Conservation (phyloP, 1,140 invertebrate genomes). For the Drosophila asahinai region DNA sequence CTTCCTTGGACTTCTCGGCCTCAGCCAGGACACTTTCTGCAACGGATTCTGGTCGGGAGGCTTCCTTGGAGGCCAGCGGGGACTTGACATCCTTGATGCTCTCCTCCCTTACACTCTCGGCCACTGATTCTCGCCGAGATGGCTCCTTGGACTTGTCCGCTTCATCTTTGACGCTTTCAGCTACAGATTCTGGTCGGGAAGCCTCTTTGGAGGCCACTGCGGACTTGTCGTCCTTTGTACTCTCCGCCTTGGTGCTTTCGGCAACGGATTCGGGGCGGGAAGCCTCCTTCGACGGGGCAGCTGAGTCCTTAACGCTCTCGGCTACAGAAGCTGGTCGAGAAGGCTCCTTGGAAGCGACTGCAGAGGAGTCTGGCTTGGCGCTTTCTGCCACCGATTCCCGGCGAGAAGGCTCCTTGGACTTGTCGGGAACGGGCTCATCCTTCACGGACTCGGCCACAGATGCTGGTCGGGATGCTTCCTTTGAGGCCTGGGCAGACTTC, state of each 20-base stretch:
- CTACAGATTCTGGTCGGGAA: constrained; percentile 19
- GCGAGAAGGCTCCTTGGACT: constrained; percentile 12
- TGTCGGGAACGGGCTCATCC: neutral
- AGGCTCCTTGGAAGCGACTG: constrained; percentile 11
- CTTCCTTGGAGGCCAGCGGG: constrained; percentile 24
- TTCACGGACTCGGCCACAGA: constrained; percentile 7
- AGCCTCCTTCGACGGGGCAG: neutral
- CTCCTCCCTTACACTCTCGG: constrained; percentile 36
- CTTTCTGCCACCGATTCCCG: constrained; percentile 38
- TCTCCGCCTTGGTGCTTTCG: constrained; percentile 25
- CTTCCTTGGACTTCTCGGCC: constrained; percentile 17
- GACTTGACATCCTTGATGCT: constrained; percentile 36
- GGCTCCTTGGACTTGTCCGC: constrained; percentile 39
- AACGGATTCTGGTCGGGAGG: constrained; percentile 45
- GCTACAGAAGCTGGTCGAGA: constrained; percentile 27
- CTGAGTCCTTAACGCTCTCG: constrained; percentile 4
- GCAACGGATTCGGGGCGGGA: neutral
- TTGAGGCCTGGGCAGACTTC: neutral
- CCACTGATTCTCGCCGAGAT: constrained; percentile 45
- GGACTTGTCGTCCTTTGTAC: constrained; percentile 24
- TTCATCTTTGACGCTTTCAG: constrained; percentile 12
- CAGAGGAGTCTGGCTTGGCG: neutral
- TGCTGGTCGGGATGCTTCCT: constrained; percentile 9
- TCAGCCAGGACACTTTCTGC: constrained; percentile 23
- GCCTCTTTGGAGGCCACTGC: constrained; percentile 26